These are phyloP conservation scores for Caenorhabditis latens DNA, from an alignment of 1,140 invertebrate genomes.

Conservation along the genomic window DNA sequence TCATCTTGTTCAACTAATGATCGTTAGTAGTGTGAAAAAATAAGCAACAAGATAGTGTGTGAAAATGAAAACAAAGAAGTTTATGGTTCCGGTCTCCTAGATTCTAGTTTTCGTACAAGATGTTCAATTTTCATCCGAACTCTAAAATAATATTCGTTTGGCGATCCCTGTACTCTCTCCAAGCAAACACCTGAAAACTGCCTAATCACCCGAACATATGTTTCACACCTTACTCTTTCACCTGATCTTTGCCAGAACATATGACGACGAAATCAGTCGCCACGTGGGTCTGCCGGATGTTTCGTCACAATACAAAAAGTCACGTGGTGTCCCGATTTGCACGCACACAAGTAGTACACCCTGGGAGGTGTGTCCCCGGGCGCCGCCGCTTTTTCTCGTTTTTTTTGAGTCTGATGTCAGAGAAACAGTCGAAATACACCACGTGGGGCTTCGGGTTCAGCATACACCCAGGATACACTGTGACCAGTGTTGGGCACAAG, in stretches of 20 bases:
- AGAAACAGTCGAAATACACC: conserved; percentile 24
- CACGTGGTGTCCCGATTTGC: conserved; percentile 32
- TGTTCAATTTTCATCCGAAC: not conserved
- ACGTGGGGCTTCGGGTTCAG: conserved; percentile 44
- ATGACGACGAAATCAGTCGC: conserved; percentile 44
- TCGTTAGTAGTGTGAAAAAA: not conserved
- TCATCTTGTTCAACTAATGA: conserved; percentile 27
- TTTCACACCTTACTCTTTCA: conserved; percentile 8
- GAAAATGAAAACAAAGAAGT: not conserved
- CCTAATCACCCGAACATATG: not conserved
- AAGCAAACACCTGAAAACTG: not conserved
- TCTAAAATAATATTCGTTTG: no score
- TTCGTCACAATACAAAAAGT: conserved; percentile 47
- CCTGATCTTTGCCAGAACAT: conserved; percentile 46
- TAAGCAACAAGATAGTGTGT: not conserved
- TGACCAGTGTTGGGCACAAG: conserved; percentile 13
- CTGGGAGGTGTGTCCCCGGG: conserved; percentile 42
- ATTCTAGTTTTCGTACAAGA: not conserved
- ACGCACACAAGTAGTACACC: not conserved
- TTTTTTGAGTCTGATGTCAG: not conserved
- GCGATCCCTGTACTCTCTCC: no score
- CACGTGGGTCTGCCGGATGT: conserved; percentile 50
- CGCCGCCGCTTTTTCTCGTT: not conserved
- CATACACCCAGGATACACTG: conserved; percentile 50
- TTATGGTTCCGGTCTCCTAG: not conserved